A percentile compares a stretch with the other conserved stretches of the same genome.
phyloP scores from a whole-genome alignment of 1,140 invertebrate genomes.

The Spodoptera litura region DNA sequence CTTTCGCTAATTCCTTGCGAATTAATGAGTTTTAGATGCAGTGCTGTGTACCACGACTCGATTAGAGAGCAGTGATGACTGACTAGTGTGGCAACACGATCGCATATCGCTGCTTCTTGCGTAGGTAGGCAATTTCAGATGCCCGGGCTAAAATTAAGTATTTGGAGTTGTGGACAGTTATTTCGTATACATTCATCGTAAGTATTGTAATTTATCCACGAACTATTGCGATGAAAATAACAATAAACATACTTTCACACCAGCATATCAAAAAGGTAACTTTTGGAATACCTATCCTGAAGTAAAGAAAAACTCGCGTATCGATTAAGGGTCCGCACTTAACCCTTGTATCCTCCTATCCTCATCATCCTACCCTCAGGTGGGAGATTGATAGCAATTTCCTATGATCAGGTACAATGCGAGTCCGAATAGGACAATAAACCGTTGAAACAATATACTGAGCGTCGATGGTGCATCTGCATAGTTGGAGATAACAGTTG shows the following conservation, averaged over 20 bases:
- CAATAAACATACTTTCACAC: no score
- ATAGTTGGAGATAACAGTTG: slow-evolving; percentile 1
- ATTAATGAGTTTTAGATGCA: slow-evolving; percentile 32
- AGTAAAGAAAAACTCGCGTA: no score
- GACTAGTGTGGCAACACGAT: background rate
- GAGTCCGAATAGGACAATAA: slow-evolving; percentile 24
- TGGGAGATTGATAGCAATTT: slow-evolving; percentile 1
- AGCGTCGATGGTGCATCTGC: slow-evolving; percentile 13
- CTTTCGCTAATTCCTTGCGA: slow-evolving; percentile 36
- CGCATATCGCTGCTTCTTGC: background rate
- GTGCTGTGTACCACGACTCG: background rate
- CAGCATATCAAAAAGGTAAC: no score
- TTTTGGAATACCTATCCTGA: no score
- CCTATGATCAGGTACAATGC: background rate
- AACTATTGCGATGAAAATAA: no score
- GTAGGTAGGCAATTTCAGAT: no score
- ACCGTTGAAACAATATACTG: slow-evolving; percentile 28
- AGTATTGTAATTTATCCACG: no score
- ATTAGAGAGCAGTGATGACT: background rate
- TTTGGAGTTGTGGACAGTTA: background rate
- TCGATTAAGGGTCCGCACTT: no score
- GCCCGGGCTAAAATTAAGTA: no score
- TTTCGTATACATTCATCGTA: background rate
- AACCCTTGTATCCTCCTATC: no score
- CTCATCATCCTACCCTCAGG: no score